A percentile compares a stretch with the other conserved stretches of the same genome.
Conservation (phyloP, 2,113 vertebrate species). For the Bubo scandiacus region DNA sequence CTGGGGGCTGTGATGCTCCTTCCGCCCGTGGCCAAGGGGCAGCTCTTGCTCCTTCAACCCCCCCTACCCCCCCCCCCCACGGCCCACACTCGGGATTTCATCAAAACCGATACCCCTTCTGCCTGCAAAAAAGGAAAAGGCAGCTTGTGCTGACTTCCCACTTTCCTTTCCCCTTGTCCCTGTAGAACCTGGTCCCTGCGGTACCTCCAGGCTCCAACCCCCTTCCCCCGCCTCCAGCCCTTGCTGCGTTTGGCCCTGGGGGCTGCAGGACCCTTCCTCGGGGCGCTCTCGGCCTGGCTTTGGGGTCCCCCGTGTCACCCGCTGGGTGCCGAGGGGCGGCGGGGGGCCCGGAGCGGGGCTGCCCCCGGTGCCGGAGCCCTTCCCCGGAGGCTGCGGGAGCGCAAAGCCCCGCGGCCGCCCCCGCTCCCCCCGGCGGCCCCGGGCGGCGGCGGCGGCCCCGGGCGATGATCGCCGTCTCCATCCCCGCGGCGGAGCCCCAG, state of each 20-base stretch:
- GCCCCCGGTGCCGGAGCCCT: background rate
- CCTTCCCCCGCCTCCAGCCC: too few relatives aligned
- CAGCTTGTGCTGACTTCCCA: background rate
- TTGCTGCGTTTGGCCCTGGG: background rate
- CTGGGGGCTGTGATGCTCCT: background rate
- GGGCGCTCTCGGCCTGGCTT: background rate
- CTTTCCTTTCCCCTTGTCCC: conserved; percentile 50
- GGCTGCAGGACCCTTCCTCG: rapidly evolving
- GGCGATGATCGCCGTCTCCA: conserved; percentile 79
- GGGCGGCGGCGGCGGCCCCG: conserved; percentile 6
- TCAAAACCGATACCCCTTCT: background rate
- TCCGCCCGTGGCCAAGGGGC: rapidly evolving
- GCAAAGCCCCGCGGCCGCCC: background rate
- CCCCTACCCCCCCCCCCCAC: too few relatives aligned
- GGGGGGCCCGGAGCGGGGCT: background rate
- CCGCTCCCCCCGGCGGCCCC: conserved; percentile 71
- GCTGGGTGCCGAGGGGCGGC: background rate
- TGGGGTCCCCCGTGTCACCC: background rate
- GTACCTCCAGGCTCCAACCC: background rate
- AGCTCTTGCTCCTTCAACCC: rapidly evolving
- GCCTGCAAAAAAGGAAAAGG: background rate
- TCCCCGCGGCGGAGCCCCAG: conserved; percentile 74
- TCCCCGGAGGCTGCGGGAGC: background rate
- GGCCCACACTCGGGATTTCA: rapidly evolving
- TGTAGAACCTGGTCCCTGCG: background rate